Conservation (phyloP, 2,113 vertebrate species). For the Dolichallabes microphthalmus region DNA sequence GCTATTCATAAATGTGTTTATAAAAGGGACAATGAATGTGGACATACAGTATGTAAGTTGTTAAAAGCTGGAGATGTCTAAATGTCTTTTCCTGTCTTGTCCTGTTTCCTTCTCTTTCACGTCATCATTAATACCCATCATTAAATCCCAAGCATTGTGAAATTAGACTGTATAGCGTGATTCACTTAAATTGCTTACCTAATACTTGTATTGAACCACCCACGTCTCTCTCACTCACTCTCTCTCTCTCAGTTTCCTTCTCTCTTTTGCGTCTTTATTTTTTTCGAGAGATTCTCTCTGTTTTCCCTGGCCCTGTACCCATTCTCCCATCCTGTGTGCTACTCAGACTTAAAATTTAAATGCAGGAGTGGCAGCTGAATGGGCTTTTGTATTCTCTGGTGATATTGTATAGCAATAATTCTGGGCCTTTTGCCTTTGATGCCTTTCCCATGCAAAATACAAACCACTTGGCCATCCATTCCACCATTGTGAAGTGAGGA, state of each 20-base stretch:
- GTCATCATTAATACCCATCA: not conserved
- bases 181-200: not conserved
- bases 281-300: not conserved
- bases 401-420: not conserved
- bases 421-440: not conserved
- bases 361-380: not conserved
- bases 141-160: not conserved
- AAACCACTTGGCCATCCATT: not conserved
- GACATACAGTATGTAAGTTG: not conserved
- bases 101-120: not conserved
- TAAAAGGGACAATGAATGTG: not conserved
- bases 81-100: not conserved
- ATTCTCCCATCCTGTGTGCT: not conserved
- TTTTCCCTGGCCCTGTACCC: not conserved
- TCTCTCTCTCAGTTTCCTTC: not conserved
- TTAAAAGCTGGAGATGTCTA: not conserved
- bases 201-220: not conserved
- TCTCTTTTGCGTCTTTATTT: not conserved
- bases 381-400: not conserved
- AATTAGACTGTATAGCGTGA: not conserved
- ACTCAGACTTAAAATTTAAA: not conserved
- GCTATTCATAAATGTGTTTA: not conserved
- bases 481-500: not conserved
- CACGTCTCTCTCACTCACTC: not conserved
- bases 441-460: conserved; percentile 16